A percentile compares a stretch with the other conserved stretches of the same genome.
Conservation (phyloP, 2,797 vertebrate species). For the Tiaroga cobitis region DNA sequence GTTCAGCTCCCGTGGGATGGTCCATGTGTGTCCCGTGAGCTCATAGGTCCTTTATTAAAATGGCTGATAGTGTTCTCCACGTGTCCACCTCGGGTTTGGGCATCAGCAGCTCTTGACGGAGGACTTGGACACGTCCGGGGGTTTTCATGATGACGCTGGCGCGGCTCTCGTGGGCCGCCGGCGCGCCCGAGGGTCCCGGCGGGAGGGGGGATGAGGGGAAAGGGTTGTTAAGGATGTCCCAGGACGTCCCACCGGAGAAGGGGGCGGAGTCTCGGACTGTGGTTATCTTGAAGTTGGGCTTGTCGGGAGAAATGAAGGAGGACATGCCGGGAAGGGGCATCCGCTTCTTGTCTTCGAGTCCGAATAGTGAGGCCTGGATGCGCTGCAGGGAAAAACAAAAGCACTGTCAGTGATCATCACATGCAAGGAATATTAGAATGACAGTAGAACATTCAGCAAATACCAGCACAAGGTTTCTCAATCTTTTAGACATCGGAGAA, state of each 20-base stretch:
- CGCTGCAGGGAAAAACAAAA: conserved; percentile 14
- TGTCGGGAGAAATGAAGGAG: conserved; percentile 87
- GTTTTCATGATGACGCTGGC: conserved; percentile 99
- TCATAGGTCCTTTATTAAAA: conserved; percentile 16
- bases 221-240: conserved; percentile 76
- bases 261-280: conserved; percentile 87
- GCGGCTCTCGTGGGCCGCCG: conserved; percentile 83
- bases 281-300: conserved; percentile 90
- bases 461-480: no score
- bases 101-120: conserved; percentile 86
- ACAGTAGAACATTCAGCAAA: no score
- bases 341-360: conserved; percentile 56
- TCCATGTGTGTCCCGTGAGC: conserved; percentile 17
- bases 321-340: conserved; percentile 89
- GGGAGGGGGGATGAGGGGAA: conserved; percentile 66
- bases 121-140: conserved; percentile 88
- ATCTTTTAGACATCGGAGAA: no score
- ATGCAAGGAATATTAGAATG: background rate
- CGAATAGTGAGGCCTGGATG: background rate
- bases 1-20: background rate
- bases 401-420: background rate
- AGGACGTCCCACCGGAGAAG: conserved; percentile 79
- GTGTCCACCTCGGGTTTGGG: conserved; percentile 57
- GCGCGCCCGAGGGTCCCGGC: conserved; percentile 68
- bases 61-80: conserved; percentile 31